Evolutionary conservation across 2,797 vertebrate genomes (phyloP).

Genomic region (Simalia tracyae): DNA sequence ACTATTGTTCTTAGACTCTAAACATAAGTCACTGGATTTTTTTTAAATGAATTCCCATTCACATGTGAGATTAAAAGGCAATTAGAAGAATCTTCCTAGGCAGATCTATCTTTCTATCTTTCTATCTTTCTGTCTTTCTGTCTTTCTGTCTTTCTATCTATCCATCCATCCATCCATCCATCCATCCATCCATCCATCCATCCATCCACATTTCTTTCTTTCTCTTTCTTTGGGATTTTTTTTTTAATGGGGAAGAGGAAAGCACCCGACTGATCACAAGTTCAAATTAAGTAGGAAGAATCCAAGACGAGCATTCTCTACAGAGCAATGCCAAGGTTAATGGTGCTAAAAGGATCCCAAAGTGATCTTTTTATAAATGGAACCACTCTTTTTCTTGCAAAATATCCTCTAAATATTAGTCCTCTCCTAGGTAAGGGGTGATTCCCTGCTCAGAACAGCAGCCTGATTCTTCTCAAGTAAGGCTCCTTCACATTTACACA

Average conservation of each 20-base stretch:
- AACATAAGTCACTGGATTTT: slow-evolving; percentile 12
- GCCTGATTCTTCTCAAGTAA: neutral
- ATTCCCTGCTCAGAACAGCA: neutral
- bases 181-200: neutral
- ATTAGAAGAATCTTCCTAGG: slow-evolving; percentile 1
- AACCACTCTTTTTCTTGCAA: neutral
- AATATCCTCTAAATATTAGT: neutral
- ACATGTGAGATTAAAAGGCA: slow-evolving; percentile 12
- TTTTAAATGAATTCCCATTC: neutral
- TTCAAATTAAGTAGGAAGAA: neutral
- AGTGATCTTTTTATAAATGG: neutral
- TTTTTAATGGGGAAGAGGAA: neutral
- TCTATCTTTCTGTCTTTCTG: neutral
- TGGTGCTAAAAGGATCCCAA: neutral
- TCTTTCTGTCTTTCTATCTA: neutral
- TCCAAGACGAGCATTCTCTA: too few relatives aligned
- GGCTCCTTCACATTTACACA: neutral
- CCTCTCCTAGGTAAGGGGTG: neutral
- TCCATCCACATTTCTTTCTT: neutral
- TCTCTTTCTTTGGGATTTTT: neutral
- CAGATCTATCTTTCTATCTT: neutral
- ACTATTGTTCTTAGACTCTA: slow-evolving; percentile 9
- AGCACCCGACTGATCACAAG: neutral
- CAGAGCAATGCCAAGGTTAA: neutral
- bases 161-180: neutral